phyloP scores from a whole-genome alignment of 30 jellyfish, hydroid and myxozoan genomes.

The Aurelia coerulea region DNA sequence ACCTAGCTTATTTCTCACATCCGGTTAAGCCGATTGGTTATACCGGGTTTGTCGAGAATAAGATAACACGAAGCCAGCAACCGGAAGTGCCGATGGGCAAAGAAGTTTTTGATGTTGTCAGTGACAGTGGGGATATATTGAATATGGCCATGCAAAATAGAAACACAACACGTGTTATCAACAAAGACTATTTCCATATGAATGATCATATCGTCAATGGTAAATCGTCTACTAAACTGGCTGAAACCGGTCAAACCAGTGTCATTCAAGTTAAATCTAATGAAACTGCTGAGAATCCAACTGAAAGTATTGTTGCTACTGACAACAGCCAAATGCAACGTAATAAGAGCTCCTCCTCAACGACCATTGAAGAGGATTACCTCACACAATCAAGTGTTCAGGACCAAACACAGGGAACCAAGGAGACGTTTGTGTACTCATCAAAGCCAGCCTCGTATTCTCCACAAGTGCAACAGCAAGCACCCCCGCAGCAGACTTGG shows the following conservation, averaged over 20 bases:
- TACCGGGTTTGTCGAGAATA: constrained; percentile 16
- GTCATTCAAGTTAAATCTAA: constrained; percentile 63
- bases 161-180: constrained; percentile 66
- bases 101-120: constrained; percentile 80
- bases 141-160: constrained; percentile 66
- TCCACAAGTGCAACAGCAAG: constrained; percentile 31
- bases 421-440: constrained; percentile 69
- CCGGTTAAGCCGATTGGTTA: neutral
- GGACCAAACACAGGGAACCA: constrained; percentile 47
- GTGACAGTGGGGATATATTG: constrained; percentile 66
- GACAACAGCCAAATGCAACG: constrained; percentile 50
- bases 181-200: constrained; percentile 58
- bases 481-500: neutral
- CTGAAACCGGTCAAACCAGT: constrained; percentile 68
- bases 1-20: neutral
- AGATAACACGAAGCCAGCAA: constrained; percentile 37
- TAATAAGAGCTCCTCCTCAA: constrained; percentile 43
- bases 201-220: constrained; percentile 64
- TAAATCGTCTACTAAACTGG: constrained; percentile 66
- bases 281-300: constrained; percentile 74
- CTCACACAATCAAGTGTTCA: constrained; percentile 47
- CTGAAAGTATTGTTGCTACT: constrained; percentile 31
- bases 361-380: constrained; percentile 63
- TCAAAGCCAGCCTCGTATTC: constrained; percentile 56
- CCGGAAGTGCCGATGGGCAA: constrained; percentile 37